Base-by-base conservation (phyloP, 37 sponge, comb jelly and placozoan genomes). In the Eunapius fragilis region DNA sequence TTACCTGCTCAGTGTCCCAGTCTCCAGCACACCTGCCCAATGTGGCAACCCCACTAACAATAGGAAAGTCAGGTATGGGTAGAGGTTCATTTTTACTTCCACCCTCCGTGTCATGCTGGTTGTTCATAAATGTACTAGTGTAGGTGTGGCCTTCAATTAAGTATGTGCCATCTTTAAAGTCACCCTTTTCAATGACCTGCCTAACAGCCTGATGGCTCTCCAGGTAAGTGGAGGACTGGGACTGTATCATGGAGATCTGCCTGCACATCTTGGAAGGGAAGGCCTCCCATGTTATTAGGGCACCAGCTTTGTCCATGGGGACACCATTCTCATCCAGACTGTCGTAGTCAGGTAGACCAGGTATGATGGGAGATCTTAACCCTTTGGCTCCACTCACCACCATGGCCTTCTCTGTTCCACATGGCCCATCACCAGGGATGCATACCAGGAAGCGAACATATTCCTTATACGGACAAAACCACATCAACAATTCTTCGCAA, bases 211-310 rank as follows among this genome's bases (percentile, higher is more conserved):
- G 37, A 69, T 91, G 91, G 25, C 76, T 86, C 37, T 86, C 82
- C n/a, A 86, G 31, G 31, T 35, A 83, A 30, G 78, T 78, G 11
- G 82, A 78, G n/a, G 82, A 25, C 13, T 86, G 70, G 28, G 77
- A 72, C 45, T 86, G 87, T 24, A 91, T 28, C 19, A 82, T 33
- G 41, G 82, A 86, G n/a, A 94, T 82, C 86, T 94, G 95, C 23
- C 92, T 69, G 25, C 78, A 79, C 67, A 80, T 79, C 78, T 77
- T 80, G 19, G 92, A 69, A 23, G 68, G 35, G 82, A 70, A 89
- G 0, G 91, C 95, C 35, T 94, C 95, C 89, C 89, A 94, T 37
- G 91, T 37, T 2, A 94, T 68, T 4, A 91, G 32, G 4, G 82
- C 75, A 31, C 95, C 95, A 45, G 87, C 67, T 22, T 34, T 69